Evolutionary conservation across 2,113 vertebrate genomes (phyloP).

Genomic region (Pandion haliaetus): DNA sequence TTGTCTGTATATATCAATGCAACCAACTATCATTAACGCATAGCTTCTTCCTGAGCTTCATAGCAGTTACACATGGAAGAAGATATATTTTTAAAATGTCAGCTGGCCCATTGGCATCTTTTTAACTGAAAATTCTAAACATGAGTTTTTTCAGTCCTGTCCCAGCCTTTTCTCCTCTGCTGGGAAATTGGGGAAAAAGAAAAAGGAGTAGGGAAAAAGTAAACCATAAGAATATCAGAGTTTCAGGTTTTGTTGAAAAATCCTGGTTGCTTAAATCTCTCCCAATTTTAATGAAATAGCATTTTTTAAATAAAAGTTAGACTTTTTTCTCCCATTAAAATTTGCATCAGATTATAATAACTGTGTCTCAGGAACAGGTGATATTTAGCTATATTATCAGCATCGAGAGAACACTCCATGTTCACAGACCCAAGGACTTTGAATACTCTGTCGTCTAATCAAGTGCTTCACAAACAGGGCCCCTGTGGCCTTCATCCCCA

Average conservation of each 20-base stretch:
- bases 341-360: background rate
- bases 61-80: background rate
- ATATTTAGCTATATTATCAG: background rate
- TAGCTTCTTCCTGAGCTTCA: background rate
- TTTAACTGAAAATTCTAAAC: background rate
- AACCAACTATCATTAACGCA: background rate
- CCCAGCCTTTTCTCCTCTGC: background rate
- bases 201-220: background rate
- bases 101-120: background rate
- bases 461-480: background rate
- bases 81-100: background rate
- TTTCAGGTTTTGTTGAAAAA: background rate
- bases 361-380: background rate
- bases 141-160: background rate
- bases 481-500: rapidly evolving
- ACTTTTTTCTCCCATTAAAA: background rate
- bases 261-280: background rate
- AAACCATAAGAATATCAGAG: background rate
- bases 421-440: background rate
- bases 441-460: background rate
- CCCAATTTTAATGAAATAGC: background rate
- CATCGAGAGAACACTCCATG: background rate
- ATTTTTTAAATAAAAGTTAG: background rate
- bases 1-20: background rate
- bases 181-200: rapidly evolving